These are phyloP conservation scores for Campaea margaritaria DNA, from an alignment of 2,888 invertebrate species.

Conservation along the genomic window DNA sequence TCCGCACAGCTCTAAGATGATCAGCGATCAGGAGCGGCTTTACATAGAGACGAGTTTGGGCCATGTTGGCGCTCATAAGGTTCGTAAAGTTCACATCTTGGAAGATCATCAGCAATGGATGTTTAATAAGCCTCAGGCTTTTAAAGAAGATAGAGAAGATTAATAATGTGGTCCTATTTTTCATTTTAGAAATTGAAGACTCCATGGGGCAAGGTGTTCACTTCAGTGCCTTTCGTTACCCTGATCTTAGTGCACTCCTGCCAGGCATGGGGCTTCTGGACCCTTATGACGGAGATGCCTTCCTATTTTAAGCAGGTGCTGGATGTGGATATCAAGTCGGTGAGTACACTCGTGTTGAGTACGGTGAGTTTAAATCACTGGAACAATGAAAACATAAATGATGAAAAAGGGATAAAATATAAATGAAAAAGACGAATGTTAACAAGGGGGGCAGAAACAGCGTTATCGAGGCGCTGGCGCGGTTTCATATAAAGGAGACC, in stretches of 20 bases:
- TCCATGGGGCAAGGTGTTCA: constrained; percentile 84
- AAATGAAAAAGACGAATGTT: too few relatives aligned
- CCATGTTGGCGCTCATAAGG: constrained; percentile 54
- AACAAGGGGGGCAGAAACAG: too few relatives aligned
- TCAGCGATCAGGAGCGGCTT: constrained; percentile 85
- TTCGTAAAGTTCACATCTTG: constrained; percentile 22
- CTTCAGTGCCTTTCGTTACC: constrained; percentile 80
- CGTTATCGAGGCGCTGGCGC: too few relatives aligned
- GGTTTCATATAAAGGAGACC: too few relatives aligned
- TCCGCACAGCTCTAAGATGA: constrained; percentile 82
- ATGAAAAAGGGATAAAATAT: too few relatives aligned
- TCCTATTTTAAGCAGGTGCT: constrained; percentile 86
- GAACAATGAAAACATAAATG: too few relatives aligned
- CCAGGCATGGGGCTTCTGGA: constrained; percentile 89
- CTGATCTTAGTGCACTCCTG: constrained; percentile 78
- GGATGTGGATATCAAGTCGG: constrained; percentile 77
- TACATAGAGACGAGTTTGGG: constrained; percentile 85
- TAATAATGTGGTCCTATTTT: too few relatives aligned
- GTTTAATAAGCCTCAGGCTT: too few relatives aligned
- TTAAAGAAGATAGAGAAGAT: too few relatives aligned
- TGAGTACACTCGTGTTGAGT: constrained; percentile 29
- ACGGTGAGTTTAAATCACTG: too few relatives aligned
- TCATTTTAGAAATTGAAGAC: constrained; percentile 56
- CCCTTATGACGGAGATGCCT: constrained; percentile 87
- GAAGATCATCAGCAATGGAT: too few relatives aligned